Percentiles rank a stretch among this genome's conserved stretches.
Conservation (phyloP, 2,113 vertebrate species). For the Embiotoca jacksoni region DNA sequence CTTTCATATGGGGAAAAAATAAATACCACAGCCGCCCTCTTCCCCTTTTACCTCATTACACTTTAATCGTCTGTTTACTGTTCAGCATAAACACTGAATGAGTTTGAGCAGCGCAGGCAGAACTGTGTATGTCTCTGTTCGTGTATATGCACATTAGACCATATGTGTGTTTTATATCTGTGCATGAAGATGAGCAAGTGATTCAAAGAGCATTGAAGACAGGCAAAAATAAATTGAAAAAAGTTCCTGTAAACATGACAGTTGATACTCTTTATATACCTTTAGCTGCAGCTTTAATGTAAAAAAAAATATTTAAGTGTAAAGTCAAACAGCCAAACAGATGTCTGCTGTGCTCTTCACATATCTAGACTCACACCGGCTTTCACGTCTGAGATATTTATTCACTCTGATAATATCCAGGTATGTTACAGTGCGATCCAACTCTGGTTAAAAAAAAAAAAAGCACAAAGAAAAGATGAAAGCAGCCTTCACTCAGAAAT, state of each 20-base stretch:
- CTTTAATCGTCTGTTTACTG: constrained; percentile 65
- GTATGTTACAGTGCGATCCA: too few species aligned
- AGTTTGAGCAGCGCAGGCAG: constrained; percentile 20
- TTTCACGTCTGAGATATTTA: too few species aligned
- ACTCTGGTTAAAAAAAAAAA: too few species aligned
- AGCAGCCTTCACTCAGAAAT: too few species aligned
- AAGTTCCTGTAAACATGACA: background rate
- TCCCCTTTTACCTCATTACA: constrained; percentile 50
- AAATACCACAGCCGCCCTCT: constrained; percentile 1
- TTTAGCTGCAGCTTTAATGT: constrained; percentile 16
- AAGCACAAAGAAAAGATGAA: too few species aligned
- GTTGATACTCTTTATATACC: background rate
- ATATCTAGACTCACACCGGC: too few species aligned
- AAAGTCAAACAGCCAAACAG: constrained; percentile 32
- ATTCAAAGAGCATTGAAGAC: constrained; percentile 3
- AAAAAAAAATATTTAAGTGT: constrained; percentile 8
- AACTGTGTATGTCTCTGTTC: constrained; percentile 7
- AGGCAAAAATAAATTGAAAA: background rate
- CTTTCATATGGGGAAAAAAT: constrained; percentile 77
- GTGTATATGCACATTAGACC: constrained; percentile 6
- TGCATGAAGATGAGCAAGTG: background rate
- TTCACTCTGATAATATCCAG: too few species aligned
- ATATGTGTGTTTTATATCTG: constrained; percentile 9
- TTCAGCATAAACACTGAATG: constrained; percentile 55
- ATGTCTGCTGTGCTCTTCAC: background rate